Conservation (phyloP, 2,113 vertebrate genomes). For the Excalfactoria chinensis region DNA sequence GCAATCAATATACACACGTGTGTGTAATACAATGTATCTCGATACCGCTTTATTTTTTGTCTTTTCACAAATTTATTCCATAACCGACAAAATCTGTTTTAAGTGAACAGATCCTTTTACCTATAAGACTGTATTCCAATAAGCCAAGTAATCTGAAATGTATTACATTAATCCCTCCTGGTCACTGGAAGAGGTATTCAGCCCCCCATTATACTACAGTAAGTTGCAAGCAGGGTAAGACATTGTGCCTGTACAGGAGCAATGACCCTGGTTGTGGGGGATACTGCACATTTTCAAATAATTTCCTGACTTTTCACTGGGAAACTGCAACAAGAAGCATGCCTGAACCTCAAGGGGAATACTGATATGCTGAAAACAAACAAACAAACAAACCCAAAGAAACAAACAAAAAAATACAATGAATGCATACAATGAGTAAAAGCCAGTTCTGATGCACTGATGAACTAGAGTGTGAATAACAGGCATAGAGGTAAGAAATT, state of each 20-base stretch:
- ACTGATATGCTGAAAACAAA: rapidly evolving
- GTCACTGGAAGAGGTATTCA: not conserved
- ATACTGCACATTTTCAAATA: not conserved
- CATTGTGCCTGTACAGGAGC: not conserved
- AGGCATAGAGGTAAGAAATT: not conserved
- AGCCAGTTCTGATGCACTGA: not conserved
- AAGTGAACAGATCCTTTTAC: not conserved
- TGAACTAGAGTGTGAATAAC: not conserved
- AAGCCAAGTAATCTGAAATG: not conserved
- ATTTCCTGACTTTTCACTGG: not conserved
- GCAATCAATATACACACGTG: not conserved
- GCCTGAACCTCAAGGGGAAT: not conserved
- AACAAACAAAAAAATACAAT: not conserved
- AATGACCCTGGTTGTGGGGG: not conserved
- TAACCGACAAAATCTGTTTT: not conserved
- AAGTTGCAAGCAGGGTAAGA: not conserved
- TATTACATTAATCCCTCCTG: not conserved
- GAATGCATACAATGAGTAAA: not conserved
- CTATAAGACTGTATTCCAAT: not conserved
- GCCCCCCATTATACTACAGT: not conserved
- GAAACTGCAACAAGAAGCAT: not conserved
- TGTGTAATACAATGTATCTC: not conserved
- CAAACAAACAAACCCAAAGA: not conserved
- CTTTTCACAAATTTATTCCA: not conserved
- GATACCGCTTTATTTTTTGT: not conserved